phyloP scores from a whole-genome alignment of 2,888 invertebrate genomes.

The Auanema freiburgensis region DNA sequence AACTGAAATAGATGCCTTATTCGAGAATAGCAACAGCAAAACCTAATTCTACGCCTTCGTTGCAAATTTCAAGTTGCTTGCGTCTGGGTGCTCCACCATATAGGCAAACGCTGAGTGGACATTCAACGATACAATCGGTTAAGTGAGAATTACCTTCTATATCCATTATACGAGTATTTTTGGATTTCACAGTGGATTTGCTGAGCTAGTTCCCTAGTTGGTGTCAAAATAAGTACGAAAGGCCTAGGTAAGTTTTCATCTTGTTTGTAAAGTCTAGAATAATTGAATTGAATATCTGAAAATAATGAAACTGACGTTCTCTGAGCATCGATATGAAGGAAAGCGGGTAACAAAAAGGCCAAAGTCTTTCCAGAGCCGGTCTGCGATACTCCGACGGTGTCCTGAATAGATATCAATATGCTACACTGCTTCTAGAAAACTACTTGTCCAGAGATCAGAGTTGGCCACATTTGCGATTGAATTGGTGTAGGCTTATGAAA shows the following conservation, averaged over 20 bases:
- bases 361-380: conserved; percentile 83
- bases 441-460: conserved; percentile 72
- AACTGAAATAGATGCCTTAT: conserved; percentile 66
- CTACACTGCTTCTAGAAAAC: background rate
- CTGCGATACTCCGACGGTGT: conserved; percentile 92
- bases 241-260: conserved; percentile 72
- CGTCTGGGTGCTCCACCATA: conserved; percentile 86
- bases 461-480: conserved; percentile 85
- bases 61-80: conserved; percentile 77
- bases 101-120: conserved; percentile 75
- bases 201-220: conserved; percentile 86
- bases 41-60: conserved; percentile 82
- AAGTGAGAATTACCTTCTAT: too few species aligned
- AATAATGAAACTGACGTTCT: background rate
- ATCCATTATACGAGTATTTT: conserved; percentile 85
- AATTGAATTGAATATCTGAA: conserved; percentile 3
- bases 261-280: conserved; percentile 25
- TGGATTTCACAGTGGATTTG: conserved; percentile 89
- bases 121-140: background rate
- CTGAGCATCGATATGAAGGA: conserved; percentile 89
- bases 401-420: conserved; percentile 69
- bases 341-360: conserved; percentile 74
- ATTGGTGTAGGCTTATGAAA: conserved; percentile 86
- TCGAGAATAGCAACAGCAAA: too few species aligned
- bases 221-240: conserved; percentile 84